These are phyloP conservation scores for Eupithecia subumbrata DNA, from an alignment of 2,888 invertebrate species.

Conservation along the genomic window DNA sequence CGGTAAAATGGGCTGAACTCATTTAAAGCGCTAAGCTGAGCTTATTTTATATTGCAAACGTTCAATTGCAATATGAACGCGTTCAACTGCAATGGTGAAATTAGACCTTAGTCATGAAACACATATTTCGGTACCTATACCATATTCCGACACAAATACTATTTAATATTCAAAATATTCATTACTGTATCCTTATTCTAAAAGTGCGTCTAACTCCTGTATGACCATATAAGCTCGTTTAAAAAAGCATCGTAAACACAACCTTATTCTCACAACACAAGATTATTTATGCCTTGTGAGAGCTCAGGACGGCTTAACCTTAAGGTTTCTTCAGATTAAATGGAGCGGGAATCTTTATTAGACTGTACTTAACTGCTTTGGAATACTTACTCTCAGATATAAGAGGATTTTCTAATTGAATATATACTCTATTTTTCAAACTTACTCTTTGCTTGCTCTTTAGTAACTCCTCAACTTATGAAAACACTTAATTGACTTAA, in stretches of 20 bases:
- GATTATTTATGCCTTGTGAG: slow-evolving; percentile 5
- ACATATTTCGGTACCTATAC: not conserved
- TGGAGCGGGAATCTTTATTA: slow-evolving; percentile 26
- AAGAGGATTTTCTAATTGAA: not conserved
- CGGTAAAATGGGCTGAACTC: too few relatives aligned
- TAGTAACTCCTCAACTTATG: too few relatives aligned
- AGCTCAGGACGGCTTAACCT: slow-evolving; percentile 25
- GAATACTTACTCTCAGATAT: not conserved
- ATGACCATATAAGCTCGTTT: not conserved
- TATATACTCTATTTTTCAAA: not conserved
- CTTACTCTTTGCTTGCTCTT: too few relatives aligned
- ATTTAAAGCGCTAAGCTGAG: too few relatives aligned
- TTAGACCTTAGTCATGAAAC: too few relatives aligned
- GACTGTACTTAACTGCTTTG: slow-evolving; percentile 12
- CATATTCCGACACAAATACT: not conserved
- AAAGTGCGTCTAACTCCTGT: not conserved
- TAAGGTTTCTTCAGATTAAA: slow-evolving; percentile 31
- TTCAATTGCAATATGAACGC: too few relatives aligned
- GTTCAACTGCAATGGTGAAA: too few relatives aligned
- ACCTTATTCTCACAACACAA: not conserved
- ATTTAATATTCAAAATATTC: not conserved
- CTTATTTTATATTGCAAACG: too few relatives aligned
- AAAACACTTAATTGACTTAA: too few relatives aligned
- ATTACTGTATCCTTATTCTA: not conserved
- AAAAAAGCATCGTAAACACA: not conserved